Evolutionary conservation across 92 coral and sea anemone species (phyloP), one percentile per base, ranked within the genome.

Genomic region (Siderastrea radians): DNA sequence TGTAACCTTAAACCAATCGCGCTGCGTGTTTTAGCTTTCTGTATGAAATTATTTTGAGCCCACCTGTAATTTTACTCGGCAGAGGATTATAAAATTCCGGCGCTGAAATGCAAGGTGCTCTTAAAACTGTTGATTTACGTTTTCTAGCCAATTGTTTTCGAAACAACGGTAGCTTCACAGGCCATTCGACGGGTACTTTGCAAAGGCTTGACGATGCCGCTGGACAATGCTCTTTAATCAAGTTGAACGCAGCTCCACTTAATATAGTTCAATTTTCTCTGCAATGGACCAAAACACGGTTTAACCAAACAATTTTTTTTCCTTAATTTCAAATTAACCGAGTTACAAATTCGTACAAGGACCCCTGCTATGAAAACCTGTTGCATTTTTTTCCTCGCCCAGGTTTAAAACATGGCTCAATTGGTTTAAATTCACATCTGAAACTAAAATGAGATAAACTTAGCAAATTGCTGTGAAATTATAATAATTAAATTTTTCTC

Each of bases 61-160:
- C 80, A 83, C 87, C 87, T 83, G 87, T 49, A 58, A 8, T 38
- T 46, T 54, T 49, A 16, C 64, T 70, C 86, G 6, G 86, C 86
- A 71, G 47, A 70, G 15, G 43, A 58, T 65, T n/a, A 6, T 26
- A 46, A 15, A 82, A 46, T 16, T 70, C 51, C 69, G 78, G 86
- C 86, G 58, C 58, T 48, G 6, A 64, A 81, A 68, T 13, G 45
- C 50, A 52, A 57, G 83, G 60, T 64, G 51, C 52, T 59, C n/a
- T 16, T 49, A 17, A 62, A 79, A 49, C 59, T 47, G 72, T 67
- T 54, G 60, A 26, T 11, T 49, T 19, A 79, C 55, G 16, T 6
- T 65, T 66, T 68, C 15, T 12, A 52, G 75, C 85, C 75, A 80
- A 66, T 79, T 60, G 48, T 26, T 66, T 19, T 3, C 68, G 1